phyloP scores from a whole-genome alignment of 2,113 vertebrate species.

The Alethe diademata region DNA sequence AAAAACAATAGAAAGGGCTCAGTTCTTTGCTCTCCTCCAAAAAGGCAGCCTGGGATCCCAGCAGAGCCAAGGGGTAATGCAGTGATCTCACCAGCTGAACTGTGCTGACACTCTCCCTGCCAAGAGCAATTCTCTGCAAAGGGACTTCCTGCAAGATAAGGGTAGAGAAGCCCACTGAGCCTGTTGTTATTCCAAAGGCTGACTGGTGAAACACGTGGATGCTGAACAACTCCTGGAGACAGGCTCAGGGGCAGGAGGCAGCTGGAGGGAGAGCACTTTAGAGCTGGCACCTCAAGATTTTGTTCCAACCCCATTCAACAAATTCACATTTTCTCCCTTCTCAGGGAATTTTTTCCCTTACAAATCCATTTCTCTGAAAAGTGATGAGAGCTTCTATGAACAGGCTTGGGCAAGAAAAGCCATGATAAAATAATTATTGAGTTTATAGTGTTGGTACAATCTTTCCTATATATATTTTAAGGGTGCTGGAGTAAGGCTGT shows the following conservation, averaged over 20 bases:
- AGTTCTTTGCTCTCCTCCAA: neutral
- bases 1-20: neutral
- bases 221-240: neutral
- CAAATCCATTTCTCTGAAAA: neutral
- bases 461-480: neutral
- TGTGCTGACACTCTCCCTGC: constrained; percentile 18
- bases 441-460: neutral
- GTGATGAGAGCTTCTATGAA: neutral
- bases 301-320: neutral
- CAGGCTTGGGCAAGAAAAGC: neutral
- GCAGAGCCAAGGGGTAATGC: neutral
- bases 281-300: neutral
- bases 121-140: constrained; percentile 57
- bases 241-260: neutral
- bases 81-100: constrained; percentile 39
- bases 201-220: neutral
- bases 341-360: neutral
- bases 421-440: neutral
- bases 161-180: neutral
- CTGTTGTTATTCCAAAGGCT: neutral
- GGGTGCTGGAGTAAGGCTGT: neutral
- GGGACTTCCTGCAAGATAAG: constrained; percentile 55
- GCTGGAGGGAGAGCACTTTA: neutral
- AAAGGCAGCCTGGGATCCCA: neutral
- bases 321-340: neutral